Conservation (phyloP, 92 coral and sea anemone genomes). For the Nematostella vectensis region DNA sequence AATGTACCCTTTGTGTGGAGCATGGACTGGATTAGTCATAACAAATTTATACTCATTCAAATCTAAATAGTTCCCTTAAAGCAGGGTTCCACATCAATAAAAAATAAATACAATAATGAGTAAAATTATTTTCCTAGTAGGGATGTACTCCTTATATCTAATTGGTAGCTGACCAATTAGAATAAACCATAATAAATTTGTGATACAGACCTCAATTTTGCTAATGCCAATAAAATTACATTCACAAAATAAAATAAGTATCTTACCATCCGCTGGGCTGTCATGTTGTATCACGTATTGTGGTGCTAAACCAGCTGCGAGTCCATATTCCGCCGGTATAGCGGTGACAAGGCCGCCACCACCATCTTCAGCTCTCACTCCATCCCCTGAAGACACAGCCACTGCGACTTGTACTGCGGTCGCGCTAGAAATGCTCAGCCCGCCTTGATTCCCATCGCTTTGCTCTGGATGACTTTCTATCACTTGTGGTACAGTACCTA, state of each 20-base stretch:
- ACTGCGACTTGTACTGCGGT: slow-evolving; percentile 81
- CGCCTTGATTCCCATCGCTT: slow-evolving; percentile 44
- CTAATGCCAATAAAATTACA: too few species aligned
- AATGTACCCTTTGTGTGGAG: too few species aligned
- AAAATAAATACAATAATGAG: too few species aligned
- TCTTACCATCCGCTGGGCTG: slow-evolving; percentile 37
- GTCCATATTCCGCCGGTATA: slow-evolving; percentile 58
- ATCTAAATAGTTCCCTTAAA: too few species aligned
- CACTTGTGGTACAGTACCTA: slow-evolving; percentile 60
- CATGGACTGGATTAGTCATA: too few species aligned
- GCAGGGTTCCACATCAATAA: too few species aligned
- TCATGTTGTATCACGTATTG: slow-evolving; percentile 77
- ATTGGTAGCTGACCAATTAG: too few species aligned
- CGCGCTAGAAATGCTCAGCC: slow-evolving; percentile 49
- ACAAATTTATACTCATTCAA: too few species aligned
- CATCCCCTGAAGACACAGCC: slow-evolving; percentile 45
- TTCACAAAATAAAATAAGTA: neutral
- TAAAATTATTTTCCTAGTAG: too few species aligned
- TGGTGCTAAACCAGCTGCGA: slow-evolving; percentile 41
- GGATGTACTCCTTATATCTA: too few species aligned
- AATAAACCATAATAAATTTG: too few species aligned
- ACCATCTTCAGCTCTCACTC: slow-evolving; percentile 65
- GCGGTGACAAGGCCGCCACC: slow-evolving; percentile 60
- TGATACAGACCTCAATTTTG: too few species aligned
- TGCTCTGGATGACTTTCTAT: slow-evolving; percentile 66